Conservation (phyloP, 2,113 vertebrate species). For the Illadopsis cleaveri region DNA sequence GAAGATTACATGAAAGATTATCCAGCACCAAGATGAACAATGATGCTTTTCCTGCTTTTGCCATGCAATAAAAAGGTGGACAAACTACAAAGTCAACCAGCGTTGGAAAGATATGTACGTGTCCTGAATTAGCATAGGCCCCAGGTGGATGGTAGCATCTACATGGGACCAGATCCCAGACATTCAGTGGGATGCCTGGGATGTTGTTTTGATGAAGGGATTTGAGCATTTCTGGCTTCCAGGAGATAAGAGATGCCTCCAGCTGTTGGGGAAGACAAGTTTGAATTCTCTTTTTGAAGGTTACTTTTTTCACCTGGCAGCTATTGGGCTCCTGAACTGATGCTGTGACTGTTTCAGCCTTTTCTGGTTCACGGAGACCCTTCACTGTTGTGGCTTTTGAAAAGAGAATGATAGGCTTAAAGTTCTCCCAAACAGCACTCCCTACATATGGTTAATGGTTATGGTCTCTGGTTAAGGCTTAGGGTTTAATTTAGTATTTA, state of each 20-base stretch:
- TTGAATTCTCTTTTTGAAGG: neutral
- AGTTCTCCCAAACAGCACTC: neutral
- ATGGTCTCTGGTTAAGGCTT: neutral
- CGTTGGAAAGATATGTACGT: neutral
- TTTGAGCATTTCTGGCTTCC: neutral
- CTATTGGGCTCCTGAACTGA: neutral
- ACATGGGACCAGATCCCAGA: neutral
- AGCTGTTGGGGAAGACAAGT: neutral
- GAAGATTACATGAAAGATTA: conserved; percentile 15
- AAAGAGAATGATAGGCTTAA: neutral
- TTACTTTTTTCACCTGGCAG: neutral
- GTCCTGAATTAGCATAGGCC: neutral
- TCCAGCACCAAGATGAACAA: neutral
- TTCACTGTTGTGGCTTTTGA: neutral
- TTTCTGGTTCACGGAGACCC: neutral
- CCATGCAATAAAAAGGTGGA: neutral
- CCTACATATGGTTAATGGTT: neutral
- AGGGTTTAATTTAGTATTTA: neutral
- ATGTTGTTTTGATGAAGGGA: neutral
- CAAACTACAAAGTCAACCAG: neutral
- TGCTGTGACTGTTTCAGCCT: neutral
- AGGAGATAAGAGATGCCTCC: neutral
- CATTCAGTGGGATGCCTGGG: neutral
- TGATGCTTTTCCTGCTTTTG: neutral
- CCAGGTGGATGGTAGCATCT: neutral